Percentiles rank a stretch among this genome's conserved stretches.
Evolutionary conservation across 2,888 invertebrate genomes (phyloP).

Genomic region (Magallana nippona): DNA sequence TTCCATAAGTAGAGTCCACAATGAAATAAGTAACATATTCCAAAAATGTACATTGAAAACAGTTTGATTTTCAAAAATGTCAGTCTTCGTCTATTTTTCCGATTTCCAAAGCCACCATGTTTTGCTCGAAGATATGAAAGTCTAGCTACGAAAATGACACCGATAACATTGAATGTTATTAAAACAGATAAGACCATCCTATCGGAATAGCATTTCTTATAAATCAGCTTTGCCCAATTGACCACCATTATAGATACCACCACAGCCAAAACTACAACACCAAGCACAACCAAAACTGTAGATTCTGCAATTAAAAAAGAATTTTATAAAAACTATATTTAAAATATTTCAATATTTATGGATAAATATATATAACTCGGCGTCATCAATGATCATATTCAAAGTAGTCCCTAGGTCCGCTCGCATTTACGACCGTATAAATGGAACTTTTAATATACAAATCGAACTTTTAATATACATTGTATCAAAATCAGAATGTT

Average conservation of each 20-base stretch:
- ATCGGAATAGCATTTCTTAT: neutral
- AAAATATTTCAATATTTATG: too few relatives aligned
- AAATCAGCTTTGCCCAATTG: neutral
- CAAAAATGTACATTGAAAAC: neutral
- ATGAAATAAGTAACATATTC: neutral
- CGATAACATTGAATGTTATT: neutral
- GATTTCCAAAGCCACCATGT: neutral
- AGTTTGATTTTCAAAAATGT: neutral
- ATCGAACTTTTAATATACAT: too few relatives aligned
- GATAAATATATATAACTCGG: too few relatives aligned
- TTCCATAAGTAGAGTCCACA: neutral
- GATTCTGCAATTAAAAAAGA: too few relatives aligned
- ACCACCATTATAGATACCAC: neutral
- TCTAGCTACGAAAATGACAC: neutral
- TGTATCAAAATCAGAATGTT: too few relatives aligned
- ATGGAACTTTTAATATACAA: too few relatives aligned
- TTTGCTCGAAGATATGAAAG: neutral
- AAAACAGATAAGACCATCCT: neutral
- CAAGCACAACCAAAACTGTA: neutral
- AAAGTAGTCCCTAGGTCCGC: too few relatives aligned
- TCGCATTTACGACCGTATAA: too few relatives aligned
- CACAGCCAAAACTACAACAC: neutral
- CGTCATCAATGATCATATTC: too few relatives aligned
- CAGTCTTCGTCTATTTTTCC: neutral
- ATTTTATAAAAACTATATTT: too few relatives aligned